A percentile compares a stretch with the other conserved stretches of the same genome.
Evolutionary conservation across 2,888 invertebrate species (phyloP).

Genomic region (Netelia inedita): DNA sequence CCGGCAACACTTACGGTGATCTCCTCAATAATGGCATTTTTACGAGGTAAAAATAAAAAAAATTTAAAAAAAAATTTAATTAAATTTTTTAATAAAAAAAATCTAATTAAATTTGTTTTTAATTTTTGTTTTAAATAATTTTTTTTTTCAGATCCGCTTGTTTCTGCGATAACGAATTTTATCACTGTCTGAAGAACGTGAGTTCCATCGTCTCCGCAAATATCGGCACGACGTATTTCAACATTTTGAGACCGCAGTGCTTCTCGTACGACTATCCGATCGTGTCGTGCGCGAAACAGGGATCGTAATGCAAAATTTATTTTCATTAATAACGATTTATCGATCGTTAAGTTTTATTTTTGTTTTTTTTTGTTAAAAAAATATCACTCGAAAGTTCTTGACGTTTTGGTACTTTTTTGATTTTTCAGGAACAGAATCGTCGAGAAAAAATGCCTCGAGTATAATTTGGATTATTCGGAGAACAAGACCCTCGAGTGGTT

Average conservation of each 20-base stretch:
- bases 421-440: conserved; percentile 54
- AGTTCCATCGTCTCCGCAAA: conserved; percentile 87
- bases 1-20: conserved; percentile 87
- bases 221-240: conserved; percentile 91
- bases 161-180: conserved; percentile 89
- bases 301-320: conserved; percentile 68
- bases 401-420: neutral
- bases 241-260: conserved; percentile 90
- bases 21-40: conserved; percentile 89
- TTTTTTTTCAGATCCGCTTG: conserved; percentile 88
- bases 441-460: conserved; percentile 86
- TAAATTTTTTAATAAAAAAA: neutral
- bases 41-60: conserved; percentile 86
- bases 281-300: conserved; percentile 69
- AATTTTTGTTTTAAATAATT: neutral
- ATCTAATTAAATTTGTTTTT: too few species aligned
- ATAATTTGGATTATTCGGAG: conserved; percentile 86
- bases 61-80: conserved; percentile 15
- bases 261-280: conserved; percentile 85
- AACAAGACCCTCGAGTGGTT: conserved; percentile 88
- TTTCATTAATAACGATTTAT: conserved; percentile 70
- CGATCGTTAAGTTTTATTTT: conserved; percentile 4
- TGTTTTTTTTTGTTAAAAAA: conserved; percentile 2
- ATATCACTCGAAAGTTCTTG: neutral
- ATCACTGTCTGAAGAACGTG: conserved; percentile 88